These are phyloP conservation scores for Ametastegia equiseti DNA, from an alignment of 2,888 invertebrate species.

Conservation along the genomic window DNA sequence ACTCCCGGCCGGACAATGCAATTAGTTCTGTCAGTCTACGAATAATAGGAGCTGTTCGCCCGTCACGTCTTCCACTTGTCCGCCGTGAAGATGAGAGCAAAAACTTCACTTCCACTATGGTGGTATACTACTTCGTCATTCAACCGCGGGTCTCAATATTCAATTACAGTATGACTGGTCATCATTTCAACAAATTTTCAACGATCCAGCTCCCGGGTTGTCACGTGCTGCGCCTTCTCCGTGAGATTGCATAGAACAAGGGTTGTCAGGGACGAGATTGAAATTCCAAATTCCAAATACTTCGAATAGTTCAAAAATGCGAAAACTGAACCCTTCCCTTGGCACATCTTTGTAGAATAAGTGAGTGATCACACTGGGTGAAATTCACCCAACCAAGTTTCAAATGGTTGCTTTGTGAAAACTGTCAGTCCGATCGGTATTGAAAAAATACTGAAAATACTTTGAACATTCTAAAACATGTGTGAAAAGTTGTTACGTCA, in stretches of 20 bases:
- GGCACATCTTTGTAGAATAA: no score
- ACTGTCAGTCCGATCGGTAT: no score
- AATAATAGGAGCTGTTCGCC: conserved; percentile 37
- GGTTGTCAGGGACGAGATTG: no score
- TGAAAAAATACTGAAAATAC: no score
- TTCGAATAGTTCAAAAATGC: no score
- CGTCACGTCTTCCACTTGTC: conserved; percentile 29
- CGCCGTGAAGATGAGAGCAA: conserved; percentile 10
- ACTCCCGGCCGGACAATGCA: conserved; percentile 15
- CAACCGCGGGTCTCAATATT: background rate
- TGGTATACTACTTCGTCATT: background rate
- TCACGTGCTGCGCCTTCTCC: background rate
- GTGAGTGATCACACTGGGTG: no score
- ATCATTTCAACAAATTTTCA: conserved; percentile 28
- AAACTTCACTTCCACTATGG: background rate
- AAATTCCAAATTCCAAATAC: no score
- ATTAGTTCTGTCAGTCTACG: conserved; percentile 41
- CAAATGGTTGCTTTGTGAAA: no score
- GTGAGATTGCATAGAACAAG: background rate
- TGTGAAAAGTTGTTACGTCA: no score
- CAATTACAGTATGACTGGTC: conserved; percentile 32
- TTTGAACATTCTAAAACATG: no score
- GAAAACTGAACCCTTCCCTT: no score
- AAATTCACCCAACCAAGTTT: no score
- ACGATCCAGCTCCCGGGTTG: background rate